A percentile compares a stretch with the other conserved stretches of the same genome.
Conservation (phyloP, 2,888 invertebrate genomes). For the Drosophila merina region DNA sequence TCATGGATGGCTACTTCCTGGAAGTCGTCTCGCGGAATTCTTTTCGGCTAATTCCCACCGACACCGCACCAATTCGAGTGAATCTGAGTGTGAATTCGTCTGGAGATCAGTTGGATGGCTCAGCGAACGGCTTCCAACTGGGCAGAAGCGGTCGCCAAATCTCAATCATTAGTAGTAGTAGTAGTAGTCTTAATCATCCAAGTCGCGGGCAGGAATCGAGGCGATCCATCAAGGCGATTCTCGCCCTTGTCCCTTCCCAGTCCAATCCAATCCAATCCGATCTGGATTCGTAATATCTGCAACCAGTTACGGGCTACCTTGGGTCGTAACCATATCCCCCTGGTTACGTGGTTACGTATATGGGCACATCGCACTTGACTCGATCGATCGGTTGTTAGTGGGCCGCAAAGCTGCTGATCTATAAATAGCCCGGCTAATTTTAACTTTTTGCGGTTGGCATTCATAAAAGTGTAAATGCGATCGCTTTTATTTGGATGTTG, state of each 20-base stretch:
- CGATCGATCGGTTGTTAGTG: slow-evolving; percentile 67
- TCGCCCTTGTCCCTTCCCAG: slow-evolving; percentile 6
- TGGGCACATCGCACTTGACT: slow-evolving; percentile 55
- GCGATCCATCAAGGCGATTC: slow-evolving; percentile 71
- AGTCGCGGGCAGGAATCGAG: slow-evolving; percentile 74
- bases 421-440: slow-evolving; percentile 80
- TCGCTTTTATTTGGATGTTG: slow-evolving; percentile 52
- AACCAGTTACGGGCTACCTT: slow-evolving; percentile 63
- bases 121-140: slow-evolving; percentile 48
- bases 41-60: slow-evolving; percentile 22
- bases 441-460: slow-evolving; percentile 73
- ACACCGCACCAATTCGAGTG: slow-evolving; percentile 46
- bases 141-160: slow-evolving; percentile 57
- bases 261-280: slow-evolving; percentile 7
- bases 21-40: slow-evolving; percentile 49
- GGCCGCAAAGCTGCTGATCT: slow-evolving; percentile 63
- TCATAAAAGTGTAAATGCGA: slow-evolving; percentile 54
- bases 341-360: slow-evolving; percentile 61
- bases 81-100: slow-evolving; percentile 52
- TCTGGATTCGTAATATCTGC: slow-evolving; percentile 40
- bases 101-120: slow-evolving; percentile 20
- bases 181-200: slow-evolving; percentile 78
- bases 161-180: slow-evolving; percentile 76
- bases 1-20: slow-evolving; percentile 50
- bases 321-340: slow-evolving; percentile 68